phyloP scores from a whole-genome alignment of 2,888 invertebrate genomes.

The Nipponacmea schrenckii region DNA sequence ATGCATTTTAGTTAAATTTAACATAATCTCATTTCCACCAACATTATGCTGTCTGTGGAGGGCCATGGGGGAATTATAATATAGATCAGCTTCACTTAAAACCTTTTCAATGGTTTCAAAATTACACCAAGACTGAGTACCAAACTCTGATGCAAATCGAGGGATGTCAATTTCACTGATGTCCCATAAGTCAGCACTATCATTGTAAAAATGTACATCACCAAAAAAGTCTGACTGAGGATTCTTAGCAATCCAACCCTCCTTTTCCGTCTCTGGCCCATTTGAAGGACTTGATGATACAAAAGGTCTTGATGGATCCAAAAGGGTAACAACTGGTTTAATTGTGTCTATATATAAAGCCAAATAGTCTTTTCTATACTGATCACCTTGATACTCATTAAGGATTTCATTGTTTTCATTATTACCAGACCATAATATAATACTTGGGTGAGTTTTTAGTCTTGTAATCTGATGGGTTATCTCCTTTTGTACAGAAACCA shows the following conservation, averaged over 20 bases:
- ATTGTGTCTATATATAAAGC: conserved; percentile 73
- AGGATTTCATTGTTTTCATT: conserved; percentile 89
- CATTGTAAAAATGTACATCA: conserved; percentile 91
- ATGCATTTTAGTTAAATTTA: conserved; percentile 67
- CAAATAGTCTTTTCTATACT: conserved; percentile 77
- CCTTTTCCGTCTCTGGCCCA: conserved; percentile 66
- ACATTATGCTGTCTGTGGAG: conserved; percentile 88
- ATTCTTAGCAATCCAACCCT: conserved; percentile 81
- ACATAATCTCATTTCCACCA: conserved; percentile 74
- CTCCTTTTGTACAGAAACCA: conserved; percentile 80
- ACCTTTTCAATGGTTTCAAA: conserved; percentile 74
- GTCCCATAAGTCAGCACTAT: conserved; percentile 84
- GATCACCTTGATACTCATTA: conserved; percentile 70
- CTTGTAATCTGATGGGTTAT: conserved; percentile 81
- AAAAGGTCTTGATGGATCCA: conserved; percentile 73
- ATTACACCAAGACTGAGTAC: conserved; percentile 89
- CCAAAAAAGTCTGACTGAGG: conserved; percentile 86
- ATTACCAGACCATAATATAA: conserved; percentile 90
- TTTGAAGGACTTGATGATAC: conserved; percentile 85
- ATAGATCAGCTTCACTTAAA: conserved; percentile 61
- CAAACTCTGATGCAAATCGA: conserved; percentile 95
- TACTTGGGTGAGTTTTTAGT: conserved; percentile 86
- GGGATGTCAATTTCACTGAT: conserved; percentile 81
- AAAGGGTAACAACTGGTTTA: conserved; percentile 25
- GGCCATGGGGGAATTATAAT: conserved; percentile 73